Evolutionary conservation across 2,797 vertebrate species (phyloP), one percentile per base, ranked within the genome.

Genomic region (Okamejei kenojei): DNA sequence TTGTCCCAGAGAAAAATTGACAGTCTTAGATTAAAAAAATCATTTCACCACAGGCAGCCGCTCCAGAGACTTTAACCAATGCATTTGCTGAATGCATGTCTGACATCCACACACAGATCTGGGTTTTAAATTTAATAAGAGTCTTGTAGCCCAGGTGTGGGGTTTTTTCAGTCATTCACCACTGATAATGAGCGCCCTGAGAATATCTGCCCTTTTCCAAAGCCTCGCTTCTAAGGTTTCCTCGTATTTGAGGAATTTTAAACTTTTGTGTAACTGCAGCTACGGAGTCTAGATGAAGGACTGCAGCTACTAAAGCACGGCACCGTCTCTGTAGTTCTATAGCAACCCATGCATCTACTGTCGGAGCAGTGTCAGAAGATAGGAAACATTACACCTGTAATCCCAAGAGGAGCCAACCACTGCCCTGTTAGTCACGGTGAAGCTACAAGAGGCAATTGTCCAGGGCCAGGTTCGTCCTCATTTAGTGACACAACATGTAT

Each of bases 261-360:
- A 77, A 80, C 73, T 4, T 93, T 95, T 96, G 95, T 96, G 94
- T 94, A 80, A 78, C 94, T 45, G 71, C 61, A 35, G 88, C 65
- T 90, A 32, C 15, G 38, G 38, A 65, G 8, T 71, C 38, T 54
- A 13, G 68, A 54, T 38, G 86, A 45, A 3, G 1, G 71, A 91
- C 65, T 29, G 88, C 23, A 26, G 19, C 35, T 73, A 21, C 35
- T 45, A 15, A 90, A 73, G 88, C 45, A 65, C 68, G 35, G 68
- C 6, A 2, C 45, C 45, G 29, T 90, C 35, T 7, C 32, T 35
- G 65, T 45, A 84, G 26, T 84, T 58, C 61, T 23, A 29, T 26
- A 84, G 26, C 8, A 54, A 84, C 26, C 54, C 81, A 84, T 29
- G 8, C 54, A 26, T 73, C 26, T 19, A 26, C 26, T 45, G 6